These are phyloP conservation scores for Plagodis dolabraria DNA, from an alignment of 2,888 invertebrate genomes.

Conservation along the genomic window DNA sequence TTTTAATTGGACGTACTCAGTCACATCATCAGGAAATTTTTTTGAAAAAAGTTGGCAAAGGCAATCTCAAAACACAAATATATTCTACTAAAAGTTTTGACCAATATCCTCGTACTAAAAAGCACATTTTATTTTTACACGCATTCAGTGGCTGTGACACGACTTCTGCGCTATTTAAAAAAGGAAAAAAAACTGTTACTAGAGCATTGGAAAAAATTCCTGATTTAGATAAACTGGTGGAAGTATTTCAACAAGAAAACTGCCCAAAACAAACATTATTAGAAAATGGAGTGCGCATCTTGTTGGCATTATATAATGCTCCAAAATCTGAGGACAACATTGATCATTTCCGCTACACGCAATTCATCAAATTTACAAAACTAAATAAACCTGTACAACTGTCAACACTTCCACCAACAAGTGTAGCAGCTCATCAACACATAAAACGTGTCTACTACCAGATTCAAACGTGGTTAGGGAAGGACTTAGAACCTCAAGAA, in stretches of 20 bases:
- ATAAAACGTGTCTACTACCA: conserved; percentile 43
- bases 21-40: conserved; percentile 46
- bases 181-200: conserved; percentile 43
- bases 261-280: conserved; percentile 48
- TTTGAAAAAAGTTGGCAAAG: conserved; percentile 55
- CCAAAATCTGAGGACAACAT: conserved; percentile 44
- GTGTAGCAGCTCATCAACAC: conserved; percentile 51
- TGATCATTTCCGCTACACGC: conserved; percentile 37
- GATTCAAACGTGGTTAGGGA: conserved; percentile 45
- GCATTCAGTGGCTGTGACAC: conserved; percentile 45
- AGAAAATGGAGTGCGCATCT: conserved; percentile 40
- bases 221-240: conserved; percentile 43
- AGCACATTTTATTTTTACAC: conserved; percentile 42
- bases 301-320: conserved; percentile 54
- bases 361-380: conserved; percentile 48
- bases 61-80: conserved; percentile 52
- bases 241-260: conserved; percentile 51
- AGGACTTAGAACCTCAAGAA: conserved; percentile 43
- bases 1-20: conserved; percentile 55
- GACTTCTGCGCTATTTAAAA: conserved; percentile 44
- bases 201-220: conserved; percentile 34
- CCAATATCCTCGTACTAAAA: conserved; percentile 46
- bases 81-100: conserved; percentile 54
- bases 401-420: conserved; percentile 51
- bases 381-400: conserved; percentile 27